Percentiles rank a stretch among this genome's conserved stretches.
Conservation (phyloP, 2,113 vertebrate genomes). For the Callospermophilus lateralis region DNA sequence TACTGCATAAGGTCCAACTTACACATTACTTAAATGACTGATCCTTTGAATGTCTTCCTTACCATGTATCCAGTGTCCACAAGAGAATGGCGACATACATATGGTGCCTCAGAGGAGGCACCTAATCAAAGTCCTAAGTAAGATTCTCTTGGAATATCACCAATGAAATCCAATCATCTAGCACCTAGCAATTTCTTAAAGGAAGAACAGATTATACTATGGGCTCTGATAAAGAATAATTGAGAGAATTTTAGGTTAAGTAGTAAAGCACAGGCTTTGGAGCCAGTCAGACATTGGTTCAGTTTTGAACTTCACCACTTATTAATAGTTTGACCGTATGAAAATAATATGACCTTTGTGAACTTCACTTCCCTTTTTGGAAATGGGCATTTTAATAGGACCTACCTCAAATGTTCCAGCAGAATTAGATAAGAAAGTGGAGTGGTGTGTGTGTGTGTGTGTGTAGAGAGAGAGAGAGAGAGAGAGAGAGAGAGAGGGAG, state of each 20-base stretch:
- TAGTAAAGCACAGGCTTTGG: background rate
- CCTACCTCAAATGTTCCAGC: background rate
- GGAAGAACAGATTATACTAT: background rate
- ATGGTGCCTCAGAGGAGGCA: background rate
- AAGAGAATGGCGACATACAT: background rate
- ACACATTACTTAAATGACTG: conserved; percentile 54
- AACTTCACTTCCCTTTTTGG: conserved; percentile 22
- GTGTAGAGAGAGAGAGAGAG: background rate
- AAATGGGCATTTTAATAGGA: background rate
- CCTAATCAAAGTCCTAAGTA: conserved; percentile 46
- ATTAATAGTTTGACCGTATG: background rate
- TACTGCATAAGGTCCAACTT: conserved; percentile 36
- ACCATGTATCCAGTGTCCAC: conserved; percentile 19
- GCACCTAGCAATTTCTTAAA: conserved; percentile 54
- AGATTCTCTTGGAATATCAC: conserved; percentile 17
- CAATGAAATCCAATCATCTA: conserved; percentile 36
- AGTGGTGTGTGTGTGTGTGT: background rate
- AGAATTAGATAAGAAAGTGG: background rate
- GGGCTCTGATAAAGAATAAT: conserved; percentile 58
- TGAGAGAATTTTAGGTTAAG: conserved; percentile 26
- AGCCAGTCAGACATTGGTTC: background rate
- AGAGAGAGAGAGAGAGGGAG: background rate
- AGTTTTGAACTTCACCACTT: background rate
- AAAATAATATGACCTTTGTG: background rate
- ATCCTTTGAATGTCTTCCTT: background rate